Evolutionary conservation across 2,888 invertebrate genomes (phyloP), one percentile per base, ranked within the genome.

Genomic region (Lasioglossum marginatum): DNA sequence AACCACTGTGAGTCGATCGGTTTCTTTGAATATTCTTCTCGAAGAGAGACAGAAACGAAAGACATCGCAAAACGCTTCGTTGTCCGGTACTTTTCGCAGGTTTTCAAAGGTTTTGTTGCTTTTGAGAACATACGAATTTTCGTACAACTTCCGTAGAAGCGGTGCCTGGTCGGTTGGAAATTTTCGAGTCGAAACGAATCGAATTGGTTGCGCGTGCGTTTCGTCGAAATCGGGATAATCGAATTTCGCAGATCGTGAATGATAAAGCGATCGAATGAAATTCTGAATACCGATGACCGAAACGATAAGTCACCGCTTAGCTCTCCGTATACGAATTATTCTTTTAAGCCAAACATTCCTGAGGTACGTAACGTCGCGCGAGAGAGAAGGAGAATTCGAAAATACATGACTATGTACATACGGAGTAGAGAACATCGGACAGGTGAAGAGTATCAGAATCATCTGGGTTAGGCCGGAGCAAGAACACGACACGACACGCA

Each of bases 391-490:
- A 70, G 4, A 40, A 19, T 70, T 40, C 40, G n/a, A 70, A 40
- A n/a, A n/a, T 40, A 52, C 31, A 52, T 34, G 52, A 10, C 37
- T 70, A 37, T 57, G 19, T 60, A 79, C 82, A 76, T 19, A 68
- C 48, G 48, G 27, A 75, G 57, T 27, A 71, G 75, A 43, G 40
- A 63, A 75, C 23, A 66, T 71, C 63, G 48, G n/a, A 34, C 23
- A 74, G 71, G 71, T 34, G 45, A 68, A 66, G n/a, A 63, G 66
- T 45, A 60, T 77, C 73, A 81, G 78, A 83, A 73, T 81, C 57
- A 86, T 81, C 79, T 83, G 83, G 83, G 81, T 81, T 70, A 79
- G 74, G 78, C 73, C 76, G 66, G 43, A 78, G 77, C 75, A 82
- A 68, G 87, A 6, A 31, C 8, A 31, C 31, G 60, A 60, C 27